Base-by-base conservation (phyloP, 1,140 invertebrate species). In the Aphidius gifuensis region DNA sequence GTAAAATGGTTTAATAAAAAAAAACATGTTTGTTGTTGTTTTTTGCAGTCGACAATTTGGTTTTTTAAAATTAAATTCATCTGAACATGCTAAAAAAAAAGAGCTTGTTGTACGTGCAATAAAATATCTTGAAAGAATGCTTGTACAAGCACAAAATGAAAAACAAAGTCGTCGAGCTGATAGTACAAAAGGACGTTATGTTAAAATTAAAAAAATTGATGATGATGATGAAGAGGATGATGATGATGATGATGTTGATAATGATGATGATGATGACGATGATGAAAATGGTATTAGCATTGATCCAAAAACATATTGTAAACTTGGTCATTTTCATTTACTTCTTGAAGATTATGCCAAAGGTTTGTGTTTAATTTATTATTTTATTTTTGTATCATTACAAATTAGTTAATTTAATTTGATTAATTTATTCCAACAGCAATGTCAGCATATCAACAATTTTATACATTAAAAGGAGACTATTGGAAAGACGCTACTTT, bases 381-480 rank as follows among this genome's bases (percentile, higher is more conserved):
- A 1, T 53, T 38, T 32, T 55, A 32, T 11, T 50, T 56, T 32
- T 39, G 44, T 39, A 32, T 53, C 47, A 61, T 39, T 48, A 50
- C 45, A 6, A 8, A 49, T 61, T 23, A 44, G 16, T 5, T 54
- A 23, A 45, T 54, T 61, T 54, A 54, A 58, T n/a, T 47, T 58
- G 47, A 9, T 60, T 54, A 45, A 55, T 43, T 3, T n/a, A 55
- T 64, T 21, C 11, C 44, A 11, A 45, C 6, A 11, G 94, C 95
- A 11, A 86, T 96, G 82, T 96, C 94, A 42, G 94, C 94, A 5
- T 97, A 97, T 82, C 93, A 97, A 78, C 94, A 94, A 77, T 97
- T 92, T 80, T 92, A 90, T 73, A 86, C 85, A 11, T 78, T 90
- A 11, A 88, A 91, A 74, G 83, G 81, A 6, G 91, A 93, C 66